Percentiles rank a stretch among this genome's conserved stretches.
phyloP scores from a whole-genome alignment of 2,888 invertebrate genomes.

The Agrilus cyanescens region DNA sequence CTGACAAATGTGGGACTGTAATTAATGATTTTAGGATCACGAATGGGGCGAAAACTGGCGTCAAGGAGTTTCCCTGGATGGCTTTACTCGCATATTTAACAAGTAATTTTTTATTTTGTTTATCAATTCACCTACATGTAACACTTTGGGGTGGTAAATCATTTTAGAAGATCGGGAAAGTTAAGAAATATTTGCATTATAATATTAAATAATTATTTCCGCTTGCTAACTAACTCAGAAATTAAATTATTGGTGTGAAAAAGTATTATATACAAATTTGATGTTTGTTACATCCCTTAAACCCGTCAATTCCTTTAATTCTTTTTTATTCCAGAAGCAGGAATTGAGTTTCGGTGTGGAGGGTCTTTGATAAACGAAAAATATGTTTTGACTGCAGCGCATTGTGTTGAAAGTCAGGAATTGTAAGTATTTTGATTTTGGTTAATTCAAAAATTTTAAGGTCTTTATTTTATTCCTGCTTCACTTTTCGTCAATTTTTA shows the following conservation, averaged over 20 bases:
- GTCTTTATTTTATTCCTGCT: too few species aligned
- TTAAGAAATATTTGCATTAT: not conserved
- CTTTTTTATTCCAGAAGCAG: conserved; percentile 16
- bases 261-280: too few species aligned
- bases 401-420: conserved; percentile 40
- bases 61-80: conserved; percentile 68
- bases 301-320: not conserved
- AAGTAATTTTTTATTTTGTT: conserved; percentile 11
- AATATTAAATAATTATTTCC: not conserved
- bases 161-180: not conserved
- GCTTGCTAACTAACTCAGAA: not conserved
- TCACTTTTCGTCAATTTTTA: too few species aligned
- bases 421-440: conserved; percentile 17
- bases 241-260: conserved; percentile 2
- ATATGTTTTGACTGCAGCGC: conserved; percentile 44
- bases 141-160: not conserved
- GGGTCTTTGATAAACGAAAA: conserved; percentile 38
- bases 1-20: conserved; percentile 44
- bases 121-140: too few species aligned
- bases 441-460: too few species aligned
- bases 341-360: conserved; percentile 34
- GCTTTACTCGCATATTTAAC: conserved; percentile 49
- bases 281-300: too few species aligned
- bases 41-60: conserved; percentile 45
- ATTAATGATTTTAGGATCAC: conserved; percentile 42